phyloP scores from a whole-genome alignment of 2,797 vertebrate genomes.

The Enteromius viviparus region DNA sequence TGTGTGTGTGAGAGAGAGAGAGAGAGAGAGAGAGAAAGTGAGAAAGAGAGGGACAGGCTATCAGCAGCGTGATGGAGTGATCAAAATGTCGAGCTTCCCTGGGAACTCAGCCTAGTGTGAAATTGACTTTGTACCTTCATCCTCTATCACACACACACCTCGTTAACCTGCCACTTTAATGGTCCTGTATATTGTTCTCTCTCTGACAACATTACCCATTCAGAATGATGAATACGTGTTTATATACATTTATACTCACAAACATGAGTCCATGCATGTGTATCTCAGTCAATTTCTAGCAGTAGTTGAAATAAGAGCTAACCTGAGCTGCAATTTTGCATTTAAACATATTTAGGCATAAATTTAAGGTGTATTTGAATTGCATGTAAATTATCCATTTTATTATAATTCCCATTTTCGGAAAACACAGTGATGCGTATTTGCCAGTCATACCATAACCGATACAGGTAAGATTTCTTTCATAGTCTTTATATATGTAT shows the following conservation, averaged over 20 bases:
- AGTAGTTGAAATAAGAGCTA: background rate
- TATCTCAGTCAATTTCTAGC: background rate
- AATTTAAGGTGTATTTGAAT: background rate
- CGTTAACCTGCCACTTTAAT: conserved; percentile 41
- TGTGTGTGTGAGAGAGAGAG: background rate
- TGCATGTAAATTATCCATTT: background rate
- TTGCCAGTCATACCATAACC: background rate
- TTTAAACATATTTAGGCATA: background rate
- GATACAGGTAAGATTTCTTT: background rate
- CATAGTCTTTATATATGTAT: background rate
- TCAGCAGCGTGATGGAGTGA: conserved; percentile 65
- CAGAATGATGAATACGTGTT: conserved; percentile 2
- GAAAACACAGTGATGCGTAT: background rate
- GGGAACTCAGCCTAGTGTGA: conserved; percentile 69
- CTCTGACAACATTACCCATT: conserved; percentile 15
- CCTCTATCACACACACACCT: conserved; percentile 29
- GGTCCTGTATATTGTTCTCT: background rate
- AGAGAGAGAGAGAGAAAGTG: background rate
- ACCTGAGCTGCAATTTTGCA: background rate
- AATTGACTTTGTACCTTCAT: conserved; percentile 73
- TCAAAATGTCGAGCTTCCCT: conserved; percentile 66
- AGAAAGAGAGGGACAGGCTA: background rate
- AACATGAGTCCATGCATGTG: background rate
- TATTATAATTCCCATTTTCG: background rate
- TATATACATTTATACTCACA: background rate